Conservation (phyloP, 1,140 invertebrate genomes). For the Dufourea novaeangliae region DNA sequence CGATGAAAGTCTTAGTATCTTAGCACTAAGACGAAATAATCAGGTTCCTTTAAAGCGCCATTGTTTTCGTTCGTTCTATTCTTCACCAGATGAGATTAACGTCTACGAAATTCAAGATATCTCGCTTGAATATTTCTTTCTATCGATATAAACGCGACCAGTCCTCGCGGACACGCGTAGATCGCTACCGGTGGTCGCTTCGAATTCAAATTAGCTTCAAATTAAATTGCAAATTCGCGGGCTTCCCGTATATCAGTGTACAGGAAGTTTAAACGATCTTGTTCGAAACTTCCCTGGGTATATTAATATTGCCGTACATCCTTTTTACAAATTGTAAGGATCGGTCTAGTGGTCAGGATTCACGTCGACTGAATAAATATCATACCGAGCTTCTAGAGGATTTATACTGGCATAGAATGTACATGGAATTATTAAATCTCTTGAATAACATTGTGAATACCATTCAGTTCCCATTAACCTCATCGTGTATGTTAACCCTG, state of each 20-base stretch:
- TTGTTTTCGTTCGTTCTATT: not conserved
- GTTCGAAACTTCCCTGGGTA: not conserved
- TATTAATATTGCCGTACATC: constrained; percentile 1
- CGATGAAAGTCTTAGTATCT: too few relatives aligned
- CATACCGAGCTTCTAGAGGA: too few relatives aligned
- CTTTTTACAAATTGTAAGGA: not conserved
- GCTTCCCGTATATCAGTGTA: not conserved
- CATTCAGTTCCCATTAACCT: too few relatives aligned
- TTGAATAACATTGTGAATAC: too few relatives aligned
- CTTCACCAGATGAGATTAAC: not conserved
- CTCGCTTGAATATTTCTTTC: not conserved
- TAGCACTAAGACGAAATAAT: too few relatives aligned
- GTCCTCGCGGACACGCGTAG: not conserved
- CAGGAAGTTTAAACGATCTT: constrained; percentile 2
- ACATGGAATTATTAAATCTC: too few relatives aligned
- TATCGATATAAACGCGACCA: not conserved
- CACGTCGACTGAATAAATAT: too few relatives aligned
- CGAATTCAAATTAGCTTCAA: constrained; percentile 24
- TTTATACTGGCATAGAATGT: too few relatives aligned
- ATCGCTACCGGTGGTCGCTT: not conserved
- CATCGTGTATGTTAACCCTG: too few relatives aligned
- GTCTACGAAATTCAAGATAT: not conserved
- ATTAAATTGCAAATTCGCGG: constrained; percentile 41
- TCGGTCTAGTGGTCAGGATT: too few relatives aligned
- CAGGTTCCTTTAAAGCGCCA: not conserved